phyloP scores from a whole-genome alignment of 2,113 vertebrate species.

The Catharus minimus region DNA sequence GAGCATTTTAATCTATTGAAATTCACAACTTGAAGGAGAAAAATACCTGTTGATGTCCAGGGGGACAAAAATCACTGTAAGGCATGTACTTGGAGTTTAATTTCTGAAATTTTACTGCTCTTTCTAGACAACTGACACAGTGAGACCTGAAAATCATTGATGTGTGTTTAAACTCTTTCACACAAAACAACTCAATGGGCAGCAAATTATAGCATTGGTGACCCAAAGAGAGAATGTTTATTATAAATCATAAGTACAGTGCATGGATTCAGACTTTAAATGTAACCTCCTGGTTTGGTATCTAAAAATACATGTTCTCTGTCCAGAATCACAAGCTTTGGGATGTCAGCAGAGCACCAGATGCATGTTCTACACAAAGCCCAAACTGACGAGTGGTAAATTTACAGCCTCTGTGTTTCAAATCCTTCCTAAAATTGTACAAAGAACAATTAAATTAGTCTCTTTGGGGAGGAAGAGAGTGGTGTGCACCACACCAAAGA shows the following conservation, averaged over 20 bases:
- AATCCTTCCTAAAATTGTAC: background rate
- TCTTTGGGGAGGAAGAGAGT: background rate
- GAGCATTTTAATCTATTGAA: background rate
- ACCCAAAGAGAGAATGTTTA: conserved; percentile 3
- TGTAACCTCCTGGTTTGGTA: background rate
- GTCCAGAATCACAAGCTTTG: background rate
- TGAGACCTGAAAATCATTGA: background rate
- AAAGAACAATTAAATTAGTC: background rate
- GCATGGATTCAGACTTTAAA: background rate
- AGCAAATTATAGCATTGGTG: background rate
- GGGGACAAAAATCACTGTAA: background rate
- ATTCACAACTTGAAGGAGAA: background rate
- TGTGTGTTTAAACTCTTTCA: background rate
- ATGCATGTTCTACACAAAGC: background rate
- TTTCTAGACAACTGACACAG: background rate
- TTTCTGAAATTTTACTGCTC: background rate
- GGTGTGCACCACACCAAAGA: background rate
- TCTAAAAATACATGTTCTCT: background rate
- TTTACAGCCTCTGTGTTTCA: background rate
- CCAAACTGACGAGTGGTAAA: background rate
- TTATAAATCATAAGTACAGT: conserved; percentile 31
- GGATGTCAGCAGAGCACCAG: background rate
- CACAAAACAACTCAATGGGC: background rate
- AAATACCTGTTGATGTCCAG: background rate
- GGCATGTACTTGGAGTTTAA: background rate